Base-by-base conservation (phyloP, 2,888 invertebrate species). In the Macrosoma leucophasiata region DNA sequence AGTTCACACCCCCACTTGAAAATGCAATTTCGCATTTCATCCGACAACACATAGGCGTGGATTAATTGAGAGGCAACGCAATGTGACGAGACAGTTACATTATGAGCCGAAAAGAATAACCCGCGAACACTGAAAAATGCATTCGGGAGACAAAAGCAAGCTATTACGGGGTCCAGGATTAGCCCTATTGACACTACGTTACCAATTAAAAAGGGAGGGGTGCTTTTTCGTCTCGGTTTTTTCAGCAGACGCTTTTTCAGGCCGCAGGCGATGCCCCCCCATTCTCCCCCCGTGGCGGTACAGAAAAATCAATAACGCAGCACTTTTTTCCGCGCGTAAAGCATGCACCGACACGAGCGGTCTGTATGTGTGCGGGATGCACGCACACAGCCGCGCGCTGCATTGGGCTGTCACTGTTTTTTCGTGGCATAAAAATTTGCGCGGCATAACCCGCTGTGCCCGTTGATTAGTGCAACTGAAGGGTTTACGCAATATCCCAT, bases 221-320 rank as follows among this genome's bases (percentile, higher is more conserved):
- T 77, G 78, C 76, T 77, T 77, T 84, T 84, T 81, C 82, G 82
- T 82, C 81, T 81, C 79, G 72, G 77, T 75, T 84, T 84, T 84
- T 84, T 82, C 82, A 82, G 73, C 81, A 81, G 82, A 79, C 82
- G 76, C 72, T 77, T 82, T 79, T 84, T 84, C 82, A 82, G 82
- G 79, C 84, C 81, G 78, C 81, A 74, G 74, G 79, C 71, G 77
- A 39, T 52, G 58, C 50, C 58, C 52, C 58, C 51, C 63, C 55
- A 48, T 43, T 32, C 50, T 57, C 55, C 63, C 65, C 66, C 56
- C 71, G 57, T 69, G 67, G 71, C 77, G 71, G 79, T 77, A 77
- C 75, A 77, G 84, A 78, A 84, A 85, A 85, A 85, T 84, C 85
- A 84, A 84, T 85, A 84, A 81, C 84, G 84, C 85, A 84, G 84